A percentile compares a stretch with the other conserved stretches of the same genome.
Evolutionary conservation across 2,888 invertebrate genomes (phyloP).

Genomic region (Diadegma fenestrale): DNA sequence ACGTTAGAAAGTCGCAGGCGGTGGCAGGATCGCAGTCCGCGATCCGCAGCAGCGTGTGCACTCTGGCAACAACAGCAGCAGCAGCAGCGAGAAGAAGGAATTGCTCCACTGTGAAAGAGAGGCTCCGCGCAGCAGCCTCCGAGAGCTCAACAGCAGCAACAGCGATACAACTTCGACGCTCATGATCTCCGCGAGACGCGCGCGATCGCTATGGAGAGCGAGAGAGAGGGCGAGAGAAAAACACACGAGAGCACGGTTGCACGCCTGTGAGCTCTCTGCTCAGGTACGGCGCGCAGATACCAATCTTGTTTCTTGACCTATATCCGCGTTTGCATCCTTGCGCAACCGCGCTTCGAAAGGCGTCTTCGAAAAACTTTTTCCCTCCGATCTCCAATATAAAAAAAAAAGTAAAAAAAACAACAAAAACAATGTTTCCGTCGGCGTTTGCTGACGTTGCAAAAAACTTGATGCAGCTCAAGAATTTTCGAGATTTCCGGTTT

Average conservation of each 20-base stretch:
- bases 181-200: conserved; percentile 60
- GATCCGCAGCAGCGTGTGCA: conserved; percentile 61
- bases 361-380: conserved; percentile 78
- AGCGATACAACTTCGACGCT: conserved; percentile 57
- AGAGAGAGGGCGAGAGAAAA: conserved; percentile 12
- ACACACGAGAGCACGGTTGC: conserved; percentile 36
- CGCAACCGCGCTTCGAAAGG: conserved; percentile 81
- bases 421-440: too few relatives aligned
- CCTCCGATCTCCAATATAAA: conserved; percentile 12
- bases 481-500: too few relatives aligned
- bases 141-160: conserved; percentile 25
- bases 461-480: background rate
- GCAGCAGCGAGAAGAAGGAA: conserved; percentile 51
- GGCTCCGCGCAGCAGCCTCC: conserved; percentile 40
- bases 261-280: conserved; percentile 43
- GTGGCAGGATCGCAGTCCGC: conserved; percentile 66
- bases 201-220: conserved; percentile 30
- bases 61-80: conserved; percentile 59
- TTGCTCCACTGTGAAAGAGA: conserved; percentile 63
- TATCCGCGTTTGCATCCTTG: conserved; percentile 84
- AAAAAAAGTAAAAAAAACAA: background rate
- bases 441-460: too few relatives aligned
- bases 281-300: conserved; percentile 78
- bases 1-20: conserved; percentile 83
- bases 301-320: conserved; percentile 85